These are phyloP conservation scores for Drosophila mercatorum DNA, from an alignment of 2,888 invertebrate species.

Conservation along the genomic window DNA sequence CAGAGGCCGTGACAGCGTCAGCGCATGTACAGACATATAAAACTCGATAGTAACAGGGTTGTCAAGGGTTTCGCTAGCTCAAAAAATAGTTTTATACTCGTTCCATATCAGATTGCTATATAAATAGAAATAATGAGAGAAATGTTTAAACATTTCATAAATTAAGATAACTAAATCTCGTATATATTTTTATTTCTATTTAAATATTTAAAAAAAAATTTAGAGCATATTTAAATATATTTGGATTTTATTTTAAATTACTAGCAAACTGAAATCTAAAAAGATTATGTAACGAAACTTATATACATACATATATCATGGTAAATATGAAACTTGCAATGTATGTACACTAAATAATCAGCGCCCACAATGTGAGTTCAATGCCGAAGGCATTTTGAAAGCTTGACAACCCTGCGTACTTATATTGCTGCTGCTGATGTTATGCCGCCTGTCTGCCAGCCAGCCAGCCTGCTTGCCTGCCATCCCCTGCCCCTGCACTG, in stretches of 20 bases:
- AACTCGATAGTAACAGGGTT: slow-evolving; percentile 77
- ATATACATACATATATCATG: not conserved
- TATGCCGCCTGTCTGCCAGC: slow-evolving; percentile 79
- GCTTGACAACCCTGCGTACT: slow-evolving; percentile 63
- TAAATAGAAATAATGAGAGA: not conserved
- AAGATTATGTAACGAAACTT: not conserved
- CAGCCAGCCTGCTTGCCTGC: slow-evolving; percentile 66
- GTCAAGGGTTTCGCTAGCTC: slow-evolving; percentile 32
- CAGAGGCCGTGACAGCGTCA: slow-evolving; percentile 77
- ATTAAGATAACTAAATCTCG: no score
- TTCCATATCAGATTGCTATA: not conserved
- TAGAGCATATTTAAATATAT: not conserved
- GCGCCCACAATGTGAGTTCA: slow-evolving; percentile 39
- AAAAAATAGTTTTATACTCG: not conserved
- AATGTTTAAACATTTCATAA: no score
- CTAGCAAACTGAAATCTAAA: not conserved
- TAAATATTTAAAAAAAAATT: not conserved
- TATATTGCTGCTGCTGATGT: slow-evolving; percentile 73
- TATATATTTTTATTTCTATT: not conserved
- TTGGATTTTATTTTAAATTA: not conserved
- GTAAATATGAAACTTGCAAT: not conserved
- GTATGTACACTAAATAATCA: slow-evolving; percentile 7
- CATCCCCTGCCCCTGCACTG: slow-evolving; percentile 30
- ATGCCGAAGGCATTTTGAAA: slow-evolving; percentile 48
- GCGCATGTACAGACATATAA: slow-evolving; percentile 73